Base-by-base conservation (phyloP, 2,888 invertebrate genomes). In the Heliconius cydno region DNA sequence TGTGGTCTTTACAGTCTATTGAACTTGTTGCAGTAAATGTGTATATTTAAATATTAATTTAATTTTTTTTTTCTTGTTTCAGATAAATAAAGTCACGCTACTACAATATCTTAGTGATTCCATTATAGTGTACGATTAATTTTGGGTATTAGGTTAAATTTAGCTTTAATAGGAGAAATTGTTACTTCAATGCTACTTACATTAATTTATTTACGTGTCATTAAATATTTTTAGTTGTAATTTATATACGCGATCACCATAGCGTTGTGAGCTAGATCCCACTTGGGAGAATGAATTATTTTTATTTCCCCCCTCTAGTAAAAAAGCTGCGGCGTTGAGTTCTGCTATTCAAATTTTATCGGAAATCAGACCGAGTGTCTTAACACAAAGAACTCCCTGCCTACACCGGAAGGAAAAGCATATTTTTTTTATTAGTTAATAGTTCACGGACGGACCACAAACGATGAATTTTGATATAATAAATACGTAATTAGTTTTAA, bases 1-100 rank as follows among this genome's bases (percentile, higher is more conserved):
- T 52, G 19, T 52, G 19, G 52, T 7, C 19, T 52, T 46, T 63
- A 63, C 9, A 63, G 22, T 25, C 13, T 63, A n/a, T 13, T 28
- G 13, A 63, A 63, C 7, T 52, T 52, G n/a, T 63, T 10, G 13
- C 25, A 25, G 13, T 63, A 63, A 65, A 30, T 57, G 13, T 46
- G n/a, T 46, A 28, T 28, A 52, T 25, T 82, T 87, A 87, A 88
- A 67, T 57, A 9, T 60, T 15, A 5, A 13, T 46, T 46, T 46
- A 5, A 19, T 57, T 57, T 41, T 6, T 34, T 52, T 28, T 1
- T 19, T 52, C 34, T 3, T 60, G 28, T 60, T 75, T 19, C 75
- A 75, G 75, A 28, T 75, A 75, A 75, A 65, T 65, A 65, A 75
- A 75, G 38, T 19, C 19, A 41, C 28, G 75, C 41, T 63, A 46